Percentiles rank a stretch among this genome's conserved stretches.
These are phyloP conservation scores for Oxycera nigricornis DNA, from an alignment of 2,888 invertebrate species.

Conservation along the genomic window DNA sequence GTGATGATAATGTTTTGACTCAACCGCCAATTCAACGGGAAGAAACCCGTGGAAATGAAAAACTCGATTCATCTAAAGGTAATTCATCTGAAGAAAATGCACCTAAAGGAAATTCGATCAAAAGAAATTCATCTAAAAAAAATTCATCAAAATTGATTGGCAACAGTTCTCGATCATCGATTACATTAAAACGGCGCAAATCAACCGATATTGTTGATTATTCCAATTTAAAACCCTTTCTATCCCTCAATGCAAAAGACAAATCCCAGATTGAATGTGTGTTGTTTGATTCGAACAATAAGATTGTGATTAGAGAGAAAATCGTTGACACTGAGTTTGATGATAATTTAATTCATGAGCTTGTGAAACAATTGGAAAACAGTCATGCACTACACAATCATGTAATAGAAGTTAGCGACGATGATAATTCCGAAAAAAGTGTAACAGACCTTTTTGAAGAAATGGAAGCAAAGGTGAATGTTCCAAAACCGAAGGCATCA, in stretches of 20 bases:
- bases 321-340: not conserved
- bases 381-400: not conserved
- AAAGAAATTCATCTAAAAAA: too few species aligned
- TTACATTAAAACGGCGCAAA: too few species aligned
- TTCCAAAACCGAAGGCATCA: not conserved
- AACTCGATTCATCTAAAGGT: not conserved
- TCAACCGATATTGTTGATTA: not conserved
- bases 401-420: not conserved
- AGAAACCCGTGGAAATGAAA: too few species aligned
- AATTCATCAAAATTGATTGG: too few species aligned
- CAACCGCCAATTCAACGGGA: too few species aligned
- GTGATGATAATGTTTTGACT: too few species aligned
- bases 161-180: too few species aligned
- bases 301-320: not conserved
- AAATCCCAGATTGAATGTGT: not conserved
- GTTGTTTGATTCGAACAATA: not conserved
- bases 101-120: too few species aligned
- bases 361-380: not conserved
- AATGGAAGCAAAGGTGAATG: not conserved
- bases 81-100: not conserved
- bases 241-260: not conserved
- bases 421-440: not conserved
- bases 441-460: not conserved
- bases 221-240: not conserved
- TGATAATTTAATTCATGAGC: constrained; percentile 21